Evolutionary conservation across 2,113 vertebrate species (phyloP).

Genomic region (Entelurus aequoreus): DNA sequence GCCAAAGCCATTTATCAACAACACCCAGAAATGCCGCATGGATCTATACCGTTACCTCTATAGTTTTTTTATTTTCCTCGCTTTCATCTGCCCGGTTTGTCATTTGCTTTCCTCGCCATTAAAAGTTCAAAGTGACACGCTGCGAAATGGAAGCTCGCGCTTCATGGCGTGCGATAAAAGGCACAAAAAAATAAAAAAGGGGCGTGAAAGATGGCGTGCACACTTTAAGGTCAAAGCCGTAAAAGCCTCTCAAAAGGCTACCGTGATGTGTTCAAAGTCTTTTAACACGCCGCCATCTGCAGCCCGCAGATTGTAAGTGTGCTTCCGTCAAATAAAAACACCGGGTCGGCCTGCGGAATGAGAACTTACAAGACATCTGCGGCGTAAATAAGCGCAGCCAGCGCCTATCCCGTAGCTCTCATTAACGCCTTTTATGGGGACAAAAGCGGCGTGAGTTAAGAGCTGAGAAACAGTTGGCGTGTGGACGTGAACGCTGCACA

Average conservation of each 20-base stretch:
- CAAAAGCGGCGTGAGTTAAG: conserved; percentile 21
- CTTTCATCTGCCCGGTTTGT: conserved; percentile 23
- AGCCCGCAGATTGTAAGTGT: conserved; percentile 12
- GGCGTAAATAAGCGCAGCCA: conserved; percentile 9
- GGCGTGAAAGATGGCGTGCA: conserved; percentile 23
- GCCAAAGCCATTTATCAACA: too few species aligned
- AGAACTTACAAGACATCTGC: conserved; percentile 25
- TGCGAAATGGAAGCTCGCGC: conserved; percentile 33
- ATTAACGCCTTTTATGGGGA: conserved; percentile 28
- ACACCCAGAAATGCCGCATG: conserved; percentile 12
- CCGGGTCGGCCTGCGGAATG: conserved; percentile 5
- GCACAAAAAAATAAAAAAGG: conserved; percentile 33
- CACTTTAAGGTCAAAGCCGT: conserved; percentile 56
- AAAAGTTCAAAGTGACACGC: conserved; percentile 41
- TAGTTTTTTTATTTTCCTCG: conserved; percentile 26
- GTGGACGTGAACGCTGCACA: not conserved
- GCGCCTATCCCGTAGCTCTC: not conserved
- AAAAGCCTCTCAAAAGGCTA: conserved; percentile 51
- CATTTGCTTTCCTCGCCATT: conserved; percentile 26
- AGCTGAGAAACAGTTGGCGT: conserved; percentile 12
- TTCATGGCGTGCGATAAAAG: conserved; percentile 47
- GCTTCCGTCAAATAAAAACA: conserved; percentile 17
- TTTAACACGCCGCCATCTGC: conserved; percentile 46
- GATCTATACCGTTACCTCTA: conserved; percentile 28
- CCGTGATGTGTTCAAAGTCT: conserved; percentile 41